These are phyloP conservation scores for Heliconius hermathena DNA, from an alignment of 1,140 invertebrate species.

Conservation along the genomic window DNA sequence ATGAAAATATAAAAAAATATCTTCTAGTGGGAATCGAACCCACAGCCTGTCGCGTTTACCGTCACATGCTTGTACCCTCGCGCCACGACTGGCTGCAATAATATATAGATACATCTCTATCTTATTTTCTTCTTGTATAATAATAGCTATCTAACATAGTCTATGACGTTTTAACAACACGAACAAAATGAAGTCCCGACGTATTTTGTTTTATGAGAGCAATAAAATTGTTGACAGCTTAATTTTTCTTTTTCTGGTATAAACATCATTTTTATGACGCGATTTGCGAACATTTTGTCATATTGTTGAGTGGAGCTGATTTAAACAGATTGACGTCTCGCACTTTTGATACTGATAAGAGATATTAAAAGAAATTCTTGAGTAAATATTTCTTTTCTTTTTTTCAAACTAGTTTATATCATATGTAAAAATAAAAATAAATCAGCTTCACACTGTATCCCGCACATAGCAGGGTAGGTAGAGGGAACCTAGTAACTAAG, in stretches of 20 bases:
- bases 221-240: conserved; percentile 40
- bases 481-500: too few species aligned
- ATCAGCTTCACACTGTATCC: too few species aligned
- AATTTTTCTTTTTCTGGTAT: conserved; percentile 40
- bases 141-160: conserved; percentile 5
- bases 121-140: not conserved
- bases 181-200: conserved; percentile 34
- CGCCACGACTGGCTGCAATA: too few species aligned
- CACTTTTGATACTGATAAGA: conserved; percentile 6
- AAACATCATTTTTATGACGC: conserved; percentile 36
- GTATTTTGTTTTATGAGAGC: conserved; percentile 40
- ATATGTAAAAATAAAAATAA: too few species aligned
- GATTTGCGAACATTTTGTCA: conserved; percentile 8
- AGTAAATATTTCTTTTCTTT: too few species aligned
- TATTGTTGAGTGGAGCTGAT: not conserved
- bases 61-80: too few species aligned
- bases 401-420: too few species aligned
- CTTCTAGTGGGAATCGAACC: too few species aligned
- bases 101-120: too few species aligned
- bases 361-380: not conserved
- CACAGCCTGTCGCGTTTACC: too few species aligned
- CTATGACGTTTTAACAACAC: conserved; percentile 36
- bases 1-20: too few species aligned
- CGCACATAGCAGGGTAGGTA: too few species aligned
- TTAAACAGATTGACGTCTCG: not conserved